These are phyloP conservation scores for Arrhamphus sclerolepis DNA, from an alignment of 2,797 vertebrate species.

Conservation along the genomic window DNA sequence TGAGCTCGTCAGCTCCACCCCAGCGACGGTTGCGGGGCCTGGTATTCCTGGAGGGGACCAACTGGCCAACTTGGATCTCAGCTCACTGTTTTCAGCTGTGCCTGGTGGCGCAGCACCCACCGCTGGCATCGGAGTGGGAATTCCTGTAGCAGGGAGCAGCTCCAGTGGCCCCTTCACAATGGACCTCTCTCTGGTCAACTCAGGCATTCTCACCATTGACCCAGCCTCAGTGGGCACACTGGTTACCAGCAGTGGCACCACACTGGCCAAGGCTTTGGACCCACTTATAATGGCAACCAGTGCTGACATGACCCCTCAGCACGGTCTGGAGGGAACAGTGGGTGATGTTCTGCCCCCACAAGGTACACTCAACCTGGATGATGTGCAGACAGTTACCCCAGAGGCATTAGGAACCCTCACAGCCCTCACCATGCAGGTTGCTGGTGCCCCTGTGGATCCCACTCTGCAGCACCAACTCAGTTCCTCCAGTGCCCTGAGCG, in stretches of 20 bases:
- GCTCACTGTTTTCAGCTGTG: conserved; percentile 89
- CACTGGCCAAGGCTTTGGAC: conserved; percentile 85
- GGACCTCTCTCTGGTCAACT: conserved; percentile 88
- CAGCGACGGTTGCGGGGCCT: conserved; percentile 60
- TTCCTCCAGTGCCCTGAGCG: conserved; percentile 79
- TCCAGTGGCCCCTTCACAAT: conserved; percentile 79
- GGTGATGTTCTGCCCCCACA: conserved; percentile 87
- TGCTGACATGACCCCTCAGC: conserved; percentile 80
- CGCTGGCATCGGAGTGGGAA: conserved; percentile 58
- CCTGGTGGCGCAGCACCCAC: conserved; percentile 69
- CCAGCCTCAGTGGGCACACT: conserved; percentile 86
- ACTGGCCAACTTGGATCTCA: conserved; percentile 89
- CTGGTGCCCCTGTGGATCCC: conserved; percentile 70
- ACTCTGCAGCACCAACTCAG: conserved; percentile 80
- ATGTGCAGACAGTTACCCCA: conserved; percentile 87
- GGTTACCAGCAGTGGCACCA: conserved; percentile 61
- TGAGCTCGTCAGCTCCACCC: conserved; percentile 87
- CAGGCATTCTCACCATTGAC: conserved; percentile 93
- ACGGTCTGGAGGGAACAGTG: conserved; percentile 86
- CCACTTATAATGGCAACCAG: conserved; percentile 88
- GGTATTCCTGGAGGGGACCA: conserved; percentile 71
- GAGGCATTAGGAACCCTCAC: conserved; percentile 88
- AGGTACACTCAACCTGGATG: conserved; percentile 87
- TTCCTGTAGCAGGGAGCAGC: conserved; percentile 61
- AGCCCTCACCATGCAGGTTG: conserved; percentile 83